Evolutionary conservation across 2,797 vertebrate genomes (phyloP), one percentile per base, ranked within the genome.

Genomic region (Cetoscarus ocellatus): DNA sequence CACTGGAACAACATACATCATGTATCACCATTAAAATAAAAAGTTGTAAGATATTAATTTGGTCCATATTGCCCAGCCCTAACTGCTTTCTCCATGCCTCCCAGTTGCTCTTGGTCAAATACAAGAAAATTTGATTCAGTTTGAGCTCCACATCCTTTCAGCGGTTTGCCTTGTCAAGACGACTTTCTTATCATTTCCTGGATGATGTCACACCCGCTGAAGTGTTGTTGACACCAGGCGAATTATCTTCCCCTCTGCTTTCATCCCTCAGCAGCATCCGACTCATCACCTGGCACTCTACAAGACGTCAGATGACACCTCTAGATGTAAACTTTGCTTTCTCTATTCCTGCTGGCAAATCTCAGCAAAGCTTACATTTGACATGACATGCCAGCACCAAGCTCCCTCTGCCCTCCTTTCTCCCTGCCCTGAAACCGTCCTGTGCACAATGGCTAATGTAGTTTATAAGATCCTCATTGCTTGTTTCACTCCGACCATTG

Each of bases 291-390:
- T 79, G 77, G 67, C 79, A 86, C 60, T 75, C 54, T 55, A 17
- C 61, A 74, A 79, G 52, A 88, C 83, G 73, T 75, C 67, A 77
- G 61, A 72, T 75, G 73, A 83, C 59, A 70, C 56, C 10, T 73
- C 70, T 82, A 84, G 86, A 89, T 77, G 71, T 84, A 73, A 71
- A 61, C 67, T 82, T 83, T 67, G 63, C 58, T 79, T 79, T 77
- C 71, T 77, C 69, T 69, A 57, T 76, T 70, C 61, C 69, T 75
- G 58, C 55, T 45, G 66, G 78, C 15, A 62, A 71, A 79, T 74
- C 79, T 87, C 81, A 86, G 58, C 61, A 19, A 5, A 18, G 72
- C 58, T 78, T 80, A 81, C 51, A 58, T 69, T 77, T 39, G 59
- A 75, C 42, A 43, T 47, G 66, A 77, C 49, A 55, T 53, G 27